phyloP scores from a whole-genome alignment of 1,140 invertebrate genomes.

The Lysiphlebus fabarum region DNA sequence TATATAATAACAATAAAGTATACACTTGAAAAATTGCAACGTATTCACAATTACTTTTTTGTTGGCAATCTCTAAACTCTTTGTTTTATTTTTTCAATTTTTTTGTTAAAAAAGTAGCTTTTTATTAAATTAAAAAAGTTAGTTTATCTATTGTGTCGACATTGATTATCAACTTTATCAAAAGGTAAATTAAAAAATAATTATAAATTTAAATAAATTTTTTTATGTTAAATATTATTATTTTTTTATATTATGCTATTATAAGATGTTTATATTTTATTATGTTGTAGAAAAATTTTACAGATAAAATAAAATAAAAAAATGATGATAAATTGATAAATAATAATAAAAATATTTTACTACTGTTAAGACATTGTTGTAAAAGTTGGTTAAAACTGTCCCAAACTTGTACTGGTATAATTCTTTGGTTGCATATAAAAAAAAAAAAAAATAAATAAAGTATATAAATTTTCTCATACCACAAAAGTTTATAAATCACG shows the following conservation, averaged over 20 bases:
- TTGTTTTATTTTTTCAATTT: neutral
- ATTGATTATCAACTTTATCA: neutral
- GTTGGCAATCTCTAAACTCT: conserved; percentile 5
- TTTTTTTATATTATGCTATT: neutral
- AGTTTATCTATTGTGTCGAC: neutral
- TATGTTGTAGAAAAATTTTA: conserved; percentile 4
- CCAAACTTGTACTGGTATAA: conserved; percentile 7
- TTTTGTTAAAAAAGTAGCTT: neutral
- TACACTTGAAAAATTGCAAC: neutral
- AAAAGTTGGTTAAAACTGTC: conserved; percentile 14
- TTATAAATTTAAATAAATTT: too few relatives aligned
- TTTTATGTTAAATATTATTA: too few relatives aligned
- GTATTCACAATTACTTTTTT: neutral
- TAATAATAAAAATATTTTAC: conserved; percentile 1
- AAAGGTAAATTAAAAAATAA: neutral
- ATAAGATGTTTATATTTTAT: neutral
- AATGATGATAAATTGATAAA: neutral
- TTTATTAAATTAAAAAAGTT: neutral
- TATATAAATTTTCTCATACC: too few relatives aligned
- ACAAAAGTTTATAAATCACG: conserved; percentile 9
- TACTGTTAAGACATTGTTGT: conserved; percentile 8
- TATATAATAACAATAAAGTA: neutral
- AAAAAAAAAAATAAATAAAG: neutral
- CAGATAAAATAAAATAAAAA: neutral
- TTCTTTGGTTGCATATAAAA: neutral